These are phyloP conservation scores for Oncorhynchus kisutch DNA, from an alignment of 2,113 vertebrate genomes.

Conservation along the genomic window DNA sequence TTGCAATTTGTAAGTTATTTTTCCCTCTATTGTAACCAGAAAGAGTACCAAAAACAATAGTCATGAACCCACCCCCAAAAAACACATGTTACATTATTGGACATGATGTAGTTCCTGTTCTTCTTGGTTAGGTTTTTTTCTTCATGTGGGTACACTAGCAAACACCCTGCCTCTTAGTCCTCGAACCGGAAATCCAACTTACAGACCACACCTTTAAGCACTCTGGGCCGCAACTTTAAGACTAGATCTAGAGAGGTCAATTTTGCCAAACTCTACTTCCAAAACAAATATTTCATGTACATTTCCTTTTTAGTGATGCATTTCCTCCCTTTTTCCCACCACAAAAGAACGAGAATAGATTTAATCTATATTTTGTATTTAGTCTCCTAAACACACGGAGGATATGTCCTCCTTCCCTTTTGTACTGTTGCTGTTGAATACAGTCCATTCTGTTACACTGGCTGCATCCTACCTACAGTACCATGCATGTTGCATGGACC, in stretches of 20 bases:
- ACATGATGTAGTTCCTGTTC: background rate
- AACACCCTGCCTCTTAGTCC: background rate
- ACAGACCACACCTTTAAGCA: background rate
- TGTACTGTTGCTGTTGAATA: slow-evolving; percentile 2
- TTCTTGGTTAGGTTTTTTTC: too few relatives aligned
- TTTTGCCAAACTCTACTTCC: background rate
- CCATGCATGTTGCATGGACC: slow-evolving; percentile 59
- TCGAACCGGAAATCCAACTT: background rate
- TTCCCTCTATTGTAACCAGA: too few relatives aligned
- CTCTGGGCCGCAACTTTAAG: background rate
- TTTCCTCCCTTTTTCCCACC: background rate
- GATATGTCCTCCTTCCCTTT: background rate
- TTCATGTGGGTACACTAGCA: background rate
- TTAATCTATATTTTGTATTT: slow-evolving; percentile 22
- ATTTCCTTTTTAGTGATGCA: background rate
- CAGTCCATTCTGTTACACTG: background rate
- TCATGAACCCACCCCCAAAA: background rate
- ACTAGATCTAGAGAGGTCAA: background rate
- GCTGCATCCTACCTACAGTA: slow-evolving; percentile 15
- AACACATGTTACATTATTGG: too few relatives aligned
- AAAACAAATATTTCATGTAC: slow-evolving; percentile 7
- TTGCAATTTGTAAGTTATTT: background rate
- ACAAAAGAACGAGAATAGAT: slow-evolving; percentile 1
- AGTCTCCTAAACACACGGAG: slow-evolving; percentile 15
- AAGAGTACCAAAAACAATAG: background rate